A percentile compares a stretch with the other conserved stretches of the same genome.
These are phyloP conservation scores for Andrena camellia DNA, from an alignment of 2,888 invertebrate species.

Conservation along the genomic window DNA sequence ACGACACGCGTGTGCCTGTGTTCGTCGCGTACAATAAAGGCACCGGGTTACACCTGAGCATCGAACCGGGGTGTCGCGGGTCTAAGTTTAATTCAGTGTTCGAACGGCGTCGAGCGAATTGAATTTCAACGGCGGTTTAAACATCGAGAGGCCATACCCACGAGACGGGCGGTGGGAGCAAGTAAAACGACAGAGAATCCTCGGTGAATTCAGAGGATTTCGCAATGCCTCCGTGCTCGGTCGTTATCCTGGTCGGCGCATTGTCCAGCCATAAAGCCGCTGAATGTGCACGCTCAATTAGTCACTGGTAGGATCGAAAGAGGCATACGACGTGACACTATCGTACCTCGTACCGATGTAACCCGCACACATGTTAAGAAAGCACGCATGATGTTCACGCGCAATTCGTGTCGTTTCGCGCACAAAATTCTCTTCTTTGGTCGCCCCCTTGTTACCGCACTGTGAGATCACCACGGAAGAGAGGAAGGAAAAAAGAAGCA, in stretches of 20 bases:
- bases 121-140: slow-evolving; percentile 3
- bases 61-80: background rate
- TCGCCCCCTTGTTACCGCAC: slow-evolving; percentile 9
- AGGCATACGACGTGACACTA: slow-evolving; percentile 49
- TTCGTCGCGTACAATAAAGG: background rate
- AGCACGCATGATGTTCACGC: slow-evolving; percentile 56
- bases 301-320: slow-evolving; percentile 58
- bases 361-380: slow-evolving; percentile 49
- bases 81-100: background rate
- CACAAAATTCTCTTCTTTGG: slow-evolving; percentile 33
- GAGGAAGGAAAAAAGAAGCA: slow-evolving; percentile 2
- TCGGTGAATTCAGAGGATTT: slow-evolving; percentile 30
- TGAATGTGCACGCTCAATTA: slow-evolving; percentile 61
- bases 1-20: slow-evolving; percentile 36
- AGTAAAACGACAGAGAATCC: slow-evolving; percentile 29
- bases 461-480: slow-evolving; percentile 35
- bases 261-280: slow-evolving; percentile 53
- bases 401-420: slow-evolving; percentile 28
- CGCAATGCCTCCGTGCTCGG: slow-evolving; percentile 14
- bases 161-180: slow-evolving; percentile 29
- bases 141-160: slow-evolving; percentile 54
- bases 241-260: slow-evolving; percentile 50
- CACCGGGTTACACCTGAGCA: background rate
- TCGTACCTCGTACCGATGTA: slow-evolving; percentile 55
- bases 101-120: background rate